phyloP scores from a whole-genome alignment of 2,113 vertebrate genomes.

The Marmota monax region DNA sequence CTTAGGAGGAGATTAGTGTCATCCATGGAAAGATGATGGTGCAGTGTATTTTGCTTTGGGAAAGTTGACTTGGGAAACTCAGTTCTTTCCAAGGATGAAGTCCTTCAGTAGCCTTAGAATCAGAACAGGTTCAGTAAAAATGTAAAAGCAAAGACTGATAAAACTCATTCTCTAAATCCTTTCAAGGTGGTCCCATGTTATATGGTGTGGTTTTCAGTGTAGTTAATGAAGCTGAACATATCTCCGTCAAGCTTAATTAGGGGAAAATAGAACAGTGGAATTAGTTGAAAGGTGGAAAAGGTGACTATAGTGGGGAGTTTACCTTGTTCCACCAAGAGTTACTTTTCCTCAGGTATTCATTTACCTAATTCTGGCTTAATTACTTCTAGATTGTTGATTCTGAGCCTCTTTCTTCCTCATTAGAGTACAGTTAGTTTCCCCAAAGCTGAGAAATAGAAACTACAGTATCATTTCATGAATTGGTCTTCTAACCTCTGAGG shows the following conservation, averaged over 20 bases:
- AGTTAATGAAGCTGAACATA: not conserved
- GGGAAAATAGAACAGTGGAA: not conserved
- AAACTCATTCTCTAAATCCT: not conserved
- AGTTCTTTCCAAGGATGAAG: constrained; percentile 33
- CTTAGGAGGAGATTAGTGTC: not conserved
- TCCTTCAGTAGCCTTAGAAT: not conserved
- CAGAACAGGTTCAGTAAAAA: not conserved
- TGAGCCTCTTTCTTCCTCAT: constrained; percentile 50
- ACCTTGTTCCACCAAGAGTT: not conserved
- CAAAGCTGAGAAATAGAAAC: constrained; percentile 31
- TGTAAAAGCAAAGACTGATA: not conserved
- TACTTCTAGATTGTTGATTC: constrained; percentile 1
- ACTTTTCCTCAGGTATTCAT: constrained; percentile 43
- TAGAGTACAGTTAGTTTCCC: constrained; percentile 19
- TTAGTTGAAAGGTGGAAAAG: constrained; percentile 36
- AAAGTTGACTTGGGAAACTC: not conserved
- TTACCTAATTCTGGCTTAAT: constrained; percentile 39
- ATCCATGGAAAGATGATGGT: not conserved
- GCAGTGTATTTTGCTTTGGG: not conserved
- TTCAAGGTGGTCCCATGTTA: not conserved
- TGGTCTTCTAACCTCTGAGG: not conserved
- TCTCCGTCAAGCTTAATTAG: not conserved
- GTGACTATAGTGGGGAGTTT: not conserved
- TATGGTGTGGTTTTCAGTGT: not conserved
- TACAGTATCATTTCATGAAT: not conserved